phyloP scores from a whole-genome alignment of 2,888 invertebrate genomes.

The Eledona agricola region DNA sequence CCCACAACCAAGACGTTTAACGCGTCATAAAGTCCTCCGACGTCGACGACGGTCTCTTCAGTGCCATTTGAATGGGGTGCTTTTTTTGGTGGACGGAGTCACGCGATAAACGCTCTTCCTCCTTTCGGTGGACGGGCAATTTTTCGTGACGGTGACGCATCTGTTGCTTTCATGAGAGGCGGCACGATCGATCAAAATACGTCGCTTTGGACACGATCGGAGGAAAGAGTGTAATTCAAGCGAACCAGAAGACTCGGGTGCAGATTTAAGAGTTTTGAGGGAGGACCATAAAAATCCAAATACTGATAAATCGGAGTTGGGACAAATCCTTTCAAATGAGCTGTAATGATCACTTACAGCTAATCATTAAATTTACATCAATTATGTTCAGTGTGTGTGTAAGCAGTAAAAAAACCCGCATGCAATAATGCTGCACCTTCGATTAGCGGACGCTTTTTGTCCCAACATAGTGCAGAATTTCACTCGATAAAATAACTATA shows the following conservation, averaged over 20 bases:
- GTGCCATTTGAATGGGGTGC: constrained; percentile 24
- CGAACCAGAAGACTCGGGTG: constrained; percentile 9
- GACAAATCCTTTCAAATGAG: no score
- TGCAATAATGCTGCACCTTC: no score
- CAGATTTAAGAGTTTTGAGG: no score
- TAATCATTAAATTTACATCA: no score
- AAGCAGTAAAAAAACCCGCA: no score
- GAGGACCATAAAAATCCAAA: no score
- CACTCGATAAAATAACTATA: no score
- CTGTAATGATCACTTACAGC: no score
- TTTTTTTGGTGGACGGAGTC: constrained; percentile 8
- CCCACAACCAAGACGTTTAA: constrained; percentile 27
- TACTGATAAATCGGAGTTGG: no score
- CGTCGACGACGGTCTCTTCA: constrained; percentile 19
- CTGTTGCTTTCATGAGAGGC: constrained; percentile 32
- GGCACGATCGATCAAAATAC: constrained; percentile 34
- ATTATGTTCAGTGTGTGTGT: no score
- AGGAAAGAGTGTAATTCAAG: constrained; percentile 17
- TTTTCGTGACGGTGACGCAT: constrained; percentile 33
- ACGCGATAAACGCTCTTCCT: constrained; percentile 22
- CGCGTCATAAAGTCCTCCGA: constrained; percentile 27
- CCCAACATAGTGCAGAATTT: no score
- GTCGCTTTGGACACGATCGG: constrained; percentile 26
- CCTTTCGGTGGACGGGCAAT: constrained; percentile 17
- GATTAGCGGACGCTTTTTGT: no score